These are phyloP conservation scores for Cataglyphis rosenhaueri DNA, from an alignment of 2,888 invertebrate species.

Conservation along the genomic window DNA sequence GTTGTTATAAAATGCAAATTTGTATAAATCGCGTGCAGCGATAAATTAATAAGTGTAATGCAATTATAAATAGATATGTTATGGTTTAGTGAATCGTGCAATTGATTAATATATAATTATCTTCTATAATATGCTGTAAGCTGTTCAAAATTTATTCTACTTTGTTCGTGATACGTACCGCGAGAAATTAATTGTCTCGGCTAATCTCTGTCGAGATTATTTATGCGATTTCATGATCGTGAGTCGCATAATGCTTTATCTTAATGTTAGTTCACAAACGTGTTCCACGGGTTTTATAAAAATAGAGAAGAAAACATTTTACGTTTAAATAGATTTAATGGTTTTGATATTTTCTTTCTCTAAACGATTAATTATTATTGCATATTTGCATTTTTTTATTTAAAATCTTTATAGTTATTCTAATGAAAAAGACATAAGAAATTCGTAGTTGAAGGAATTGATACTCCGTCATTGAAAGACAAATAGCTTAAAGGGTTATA, in stretches of 20 bases:
- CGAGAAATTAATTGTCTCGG: conserved; percentile 2
- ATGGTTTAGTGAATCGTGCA: conserved; percentile 1
- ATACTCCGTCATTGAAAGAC: conserved; percentile 40
- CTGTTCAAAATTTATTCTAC: conserved; percentile 26
- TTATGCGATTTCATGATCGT: neutral
- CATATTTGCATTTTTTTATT: neutral
- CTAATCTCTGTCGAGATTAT: neutral
- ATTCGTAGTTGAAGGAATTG: conserved; percentile 21
- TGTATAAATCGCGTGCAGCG: conserved; percentile 22
- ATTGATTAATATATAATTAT: conserved; percentile 45
- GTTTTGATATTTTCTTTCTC: neutral
- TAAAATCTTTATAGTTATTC: neutral
- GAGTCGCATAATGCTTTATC: neutral
- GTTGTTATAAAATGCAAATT: conserved; percentile 35
- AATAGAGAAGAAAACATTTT: neutral
- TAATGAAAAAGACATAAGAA: conserved; percentile 19
- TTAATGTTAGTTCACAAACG: neutral
- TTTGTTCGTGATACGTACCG: neutral
- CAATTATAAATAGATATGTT: conserved; percentile 35
- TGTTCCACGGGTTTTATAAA: neutral
- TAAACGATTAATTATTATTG: conserved; percentile 10
- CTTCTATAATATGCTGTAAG: conserved; percentile 25
- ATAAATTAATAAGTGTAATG: conserved; percentile 44
- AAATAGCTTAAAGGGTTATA: conserved; percentile 50
- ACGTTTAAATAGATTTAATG: conserved; percentile 8